Base-by-base conservation (phyloP, 2,113 vertebrate species). In the Tetraodon nigroviridis region DNA sequence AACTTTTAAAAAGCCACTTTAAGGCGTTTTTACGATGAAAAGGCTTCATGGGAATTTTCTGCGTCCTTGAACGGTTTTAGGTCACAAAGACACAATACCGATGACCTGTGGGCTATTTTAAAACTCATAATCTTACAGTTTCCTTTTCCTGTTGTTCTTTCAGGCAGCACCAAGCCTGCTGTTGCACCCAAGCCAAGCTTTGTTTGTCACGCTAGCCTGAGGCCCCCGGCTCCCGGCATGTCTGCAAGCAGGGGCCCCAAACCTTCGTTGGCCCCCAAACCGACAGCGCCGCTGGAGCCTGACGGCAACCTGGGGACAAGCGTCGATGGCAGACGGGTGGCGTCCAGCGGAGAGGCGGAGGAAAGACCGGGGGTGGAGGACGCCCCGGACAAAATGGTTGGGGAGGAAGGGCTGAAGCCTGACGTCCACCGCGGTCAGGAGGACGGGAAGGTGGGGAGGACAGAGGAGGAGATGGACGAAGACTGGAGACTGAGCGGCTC, bases 191-290 rank as follows among this genome's bases (percentile, higher is more conserved):
- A 95, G 88, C 93, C 93, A 68, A 92, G 91, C 84, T 88, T 91
- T 71, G 71, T 87, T 20, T 78, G 88, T 82, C 86, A 90, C 47
- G 73, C 88, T 74, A 83, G 80, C 37, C 86, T 90, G 61, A 92
- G 80, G 80, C 89, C 89, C 59, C 85, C 89, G 64, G 82, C 91
- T 7, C 92, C 89, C 20, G 84, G 91, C 50, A 77, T 85, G 75
- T 87, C 91, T 67, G 80, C 87, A 87, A 81, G 89, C 32, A 91
- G 92, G 84, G 92, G 93, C 48, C 92, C 92, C 1, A 98, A 95
- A 78, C 94, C 94, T 59, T 93, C 89, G 27, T 89, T 98, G 3
- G 93, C 95, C 71, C 95, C 94, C 0, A 97, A 97, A 85, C 95
- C 95, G 58, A 93, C 89, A 84, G 78, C 95, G 65, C 81, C 85